Evolutionary conservation across 2,797 vertebrate genomes (phyloP).

Genomic region (Thalassophryne amazonica): DNA sequence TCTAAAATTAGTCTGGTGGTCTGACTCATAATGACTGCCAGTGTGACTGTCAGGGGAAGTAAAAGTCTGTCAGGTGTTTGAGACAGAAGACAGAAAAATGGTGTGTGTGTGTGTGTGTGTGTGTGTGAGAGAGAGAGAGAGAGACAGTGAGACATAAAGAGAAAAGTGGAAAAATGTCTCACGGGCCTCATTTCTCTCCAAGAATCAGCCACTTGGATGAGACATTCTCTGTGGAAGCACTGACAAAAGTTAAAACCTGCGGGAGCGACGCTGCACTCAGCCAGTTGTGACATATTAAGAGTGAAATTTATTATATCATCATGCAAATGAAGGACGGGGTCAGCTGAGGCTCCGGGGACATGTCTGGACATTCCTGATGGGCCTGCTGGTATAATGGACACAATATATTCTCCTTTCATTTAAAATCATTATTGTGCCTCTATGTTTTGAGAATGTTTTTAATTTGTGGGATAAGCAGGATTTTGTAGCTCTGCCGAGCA

Average conservation of each 20-base stretch:
- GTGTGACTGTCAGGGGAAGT: conserved; percentile 14
- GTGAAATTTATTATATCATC: conserved; percentile 27
- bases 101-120: neutral
- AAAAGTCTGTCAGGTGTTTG: conserved; percentile 25
- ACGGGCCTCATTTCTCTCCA: conserved; percentile 7
- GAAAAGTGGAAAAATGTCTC: neutral
- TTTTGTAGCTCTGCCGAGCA: too few species aligned
- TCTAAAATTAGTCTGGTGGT: conserved; percentile 32
- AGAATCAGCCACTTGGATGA: conserved; percentile 1
- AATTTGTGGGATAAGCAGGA: too few species aligned
- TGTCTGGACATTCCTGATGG: neutral
- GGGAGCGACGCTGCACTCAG: conserved; percentile 22
- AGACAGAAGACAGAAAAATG: conserved; percentile 2
- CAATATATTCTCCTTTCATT: too few species aligned
- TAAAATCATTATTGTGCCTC: too few species aligned
- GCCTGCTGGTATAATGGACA: neutral
- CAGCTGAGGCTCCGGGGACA: conserved; percentile 3
- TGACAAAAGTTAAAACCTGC: neutral
- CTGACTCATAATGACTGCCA: conserved; percentile 30
- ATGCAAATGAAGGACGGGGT: conserved; percentile 39
- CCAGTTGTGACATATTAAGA: conserved; percentile 29
- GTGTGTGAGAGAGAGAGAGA: neutral
- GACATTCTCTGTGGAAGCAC: conserved; percentile 1
- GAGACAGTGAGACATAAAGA: neutral
- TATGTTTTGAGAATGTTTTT: too few species aligned